Evolutionary conservation across 2,113 vertebrate species (phyloP), one percentile per base, ranked within the genome.

Genomic region (Peucedramus taeniatus): DNA sequence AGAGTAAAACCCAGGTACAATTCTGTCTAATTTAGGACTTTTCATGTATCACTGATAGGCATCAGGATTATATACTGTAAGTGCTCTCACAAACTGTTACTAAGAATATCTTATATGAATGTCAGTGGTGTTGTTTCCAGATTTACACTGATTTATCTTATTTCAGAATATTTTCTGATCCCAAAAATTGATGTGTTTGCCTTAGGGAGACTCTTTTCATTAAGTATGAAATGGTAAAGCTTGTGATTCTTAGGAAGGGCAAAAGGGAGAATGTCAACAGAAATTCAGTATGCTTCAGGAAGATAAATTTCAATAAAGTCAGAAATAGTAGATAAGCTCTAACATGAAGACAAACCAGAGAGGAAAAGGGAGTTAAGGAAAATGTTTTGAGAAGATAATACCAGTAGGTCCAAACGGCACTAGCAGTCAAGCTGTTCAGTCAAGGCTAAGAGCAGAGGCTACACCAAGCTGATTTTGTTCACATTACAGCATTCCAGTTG

Each of bases 151-250:
- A 66, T 83, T 37, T 83, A 47, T 80, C 64, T 92, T 17, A 78
- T 88, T 95, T 89, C 64, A 63, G 60, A 89, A 63, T 83, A 61
- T 80, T 86, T 88, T 90, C 79, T 85, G 54, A 86, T 92, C 23
- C 33, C 10, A 3, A 80, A 84, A 75, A 57, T 45, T 53, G 74
- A 54, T 94, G 37, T 65, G 22, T 45, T 87, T 89, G 64, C 93
- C 77, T 63, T 70, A 59, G 56, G 91, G 89, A 80, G 21, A 44
- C 64, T 63, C 50, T 94, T 93, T 75, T 95, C 60, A 66, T 96
- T 93, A 89, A 91, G 66, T 54, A 74, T 20, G 18, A 75, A 91
- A 84, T 42, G 56, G 84, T 96, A 89, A 93, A 93, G 14, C 51
- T 95, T 76, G 9, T 83, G 83, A 69, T 86, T 79, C 68, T 83